Base-by-base conservation (phyloP, 2,888 invertebrate genomes). In the Hedya salicella region DNA sequence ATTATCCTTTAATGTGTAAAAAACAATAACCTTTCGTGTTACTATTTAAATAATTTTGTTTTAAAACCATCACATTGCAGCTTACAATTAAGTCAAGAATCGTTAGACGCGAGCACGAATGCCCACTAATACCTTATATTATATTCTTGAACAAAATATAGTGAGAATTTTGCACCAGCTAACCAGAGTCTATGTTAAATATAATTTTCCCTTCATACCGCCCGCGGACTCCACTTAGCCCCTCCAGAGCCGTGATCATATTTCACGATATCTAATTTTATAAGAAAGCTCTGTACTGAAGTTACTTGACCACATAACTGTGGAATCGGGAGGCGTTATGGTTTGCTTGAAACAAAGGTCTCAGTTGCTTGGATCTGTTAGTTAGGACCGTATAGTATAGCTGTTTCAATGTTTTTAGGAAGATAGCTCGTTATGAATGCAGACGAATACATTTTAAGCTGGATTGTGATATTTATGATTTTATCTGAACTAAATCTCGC, bases 221-320 rank as follows among this genome's bases (percentile, higher is more conserved):
- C 65, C 65, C 65, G 65, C 65, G 46, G 63, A 16, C 54, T 60
- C 13, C 44, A 53, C 44, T 59, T 65, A 36, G 53, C 52, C 65
- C 59, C 61, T 46, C 42, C 32, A 36, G 44, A 30, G 63, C 39
- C 6, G 48, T 56, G 56, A 54, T 67, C 36, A 40, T 49, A 54
- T 54, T 67, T 42, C 67, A 67, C 52, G 40, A 66, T 61, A 39
- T 53, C 62, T 62, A 49, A 32, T 54, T 62, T 48, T 52, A 36
- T 52, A 44, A 46, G 52, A 60, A 62, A 67, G 49, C 54, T 60
- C 30, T 54, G 61, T 60, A 21, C 11, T 19, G 13, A 8, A 13
- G 42, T n/a, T 9, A 13, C 36, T 36, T n/a, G 6, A 25, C 25
- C 25, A 25, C 3, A 6, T 25, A n/a, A 6, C 25, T 25, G 25